Percentiles rank a stretch among this genome's conserved stretches.
Conservation (phyloP, 2,888 invertebrate genomes). For the Esperia sulphurella region DNA sequence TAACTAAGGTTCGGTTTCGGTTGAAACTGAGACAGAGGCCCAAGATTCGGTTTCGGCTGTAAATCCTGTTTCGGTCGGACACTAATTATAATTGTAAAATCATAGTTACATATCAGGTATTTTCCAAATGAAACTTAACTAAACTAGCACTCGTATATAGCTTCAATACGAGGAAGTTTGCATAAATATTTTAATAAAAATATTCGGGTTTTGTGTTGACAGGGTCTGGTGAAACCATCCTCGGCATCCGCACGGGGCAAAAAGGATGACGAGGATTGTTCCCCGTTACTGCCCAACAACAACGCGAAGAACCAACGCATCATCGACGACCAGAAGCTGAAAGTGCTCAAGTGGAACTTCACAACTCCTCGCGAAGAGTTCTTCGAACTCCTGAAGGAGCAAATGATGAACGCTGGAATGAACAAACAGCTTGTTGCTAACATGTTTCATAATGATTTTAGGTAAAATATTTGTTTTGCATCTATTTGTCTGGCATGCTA, state of each 20-base stretch:
- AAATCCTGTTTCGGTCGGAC: too few species aligned
- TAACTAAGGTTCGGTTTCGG: too few species aligned
- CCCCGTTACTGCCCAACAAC: slow-evolving; percentile 88
- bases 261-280: slow-evolving; percentile 91
- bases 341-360: slow-evolving; percentile 97
- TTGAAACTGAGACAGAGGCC: too few species aligned
- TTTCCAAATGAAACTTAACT: too few species aligned
- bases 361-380: slow-evolving; percentile 95
- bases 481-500: too few species aligned
- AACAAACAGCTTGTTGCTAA: slow-evolving; percentile 92
- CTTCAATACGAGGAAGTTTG: too few species aligned
- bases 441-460: slow-evolving; percentile 97
- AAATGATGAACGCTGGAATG: slow-evolving; percentile 92
- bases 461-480: slow-evolving; percentile 68
- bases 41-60: too few species aligned
- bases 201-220: not conserved
- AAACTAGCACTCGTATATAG: too few species aligned
- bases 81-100: too few species aligned
- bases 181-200: too few species aligned
- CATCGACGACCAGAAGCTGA: slow-evolving; percentile 95
- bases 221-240: slow-evolving; percentile 56
- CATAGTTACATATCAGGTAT: too few species aligned
- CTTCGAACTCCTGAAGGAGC: slow-evolving; percentile 92
- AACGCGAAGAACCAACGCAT: slow-evolving; percentile 95
- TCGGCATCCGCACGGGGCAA: slow-evolving; percentile 78